phyloP scores from a whole-genome alignment of 2,797 vertebrate genomes.

The Cheirogaleus major region DNA sequence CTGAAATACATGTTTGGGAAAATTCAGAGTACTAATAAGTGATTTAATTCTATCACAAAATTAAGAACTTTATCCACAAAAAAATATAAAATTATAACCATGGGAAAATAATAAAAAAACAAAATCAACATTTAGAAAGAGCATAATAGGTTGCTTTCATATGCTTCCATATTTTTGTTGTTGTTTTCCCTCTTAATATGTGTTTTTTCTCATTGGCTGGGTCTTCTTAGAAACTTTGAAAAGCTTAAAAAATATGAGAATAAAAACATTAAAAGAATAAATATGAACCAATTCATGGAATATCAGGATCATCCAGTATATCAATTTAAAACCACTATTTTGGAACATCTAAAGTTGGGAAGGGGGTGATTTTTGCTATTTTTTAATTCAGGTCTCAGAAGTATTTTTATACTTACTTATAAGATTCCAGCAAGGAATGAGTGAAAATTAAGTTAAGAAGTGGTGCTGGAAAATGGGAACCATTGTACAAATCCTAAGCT shows the following conservation, averaged over 20 bases:
- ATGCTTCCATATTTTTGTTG: background rate
- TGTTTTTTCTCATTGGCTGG: background rate
- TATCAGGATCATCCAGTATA: background rate
- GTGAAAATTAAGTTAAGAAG: background rate
- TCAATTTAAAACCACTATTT: background rate
- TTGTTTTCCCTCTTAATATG: background rate
- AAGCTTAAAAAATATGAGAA: background rate
- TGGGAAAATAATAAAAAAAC: background rate
- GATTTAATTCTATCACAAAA: background rate
- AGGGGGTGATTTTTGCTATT: background rate
- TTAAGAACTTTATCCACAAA: background rate
- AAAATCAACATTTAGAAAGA: slow-evolving; percentile 32
- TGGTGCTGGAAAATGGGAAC: background rate
- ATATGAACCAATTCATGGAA: background rate
- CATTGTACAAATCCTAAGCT: background rate
- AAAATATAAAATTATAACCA: background rate
- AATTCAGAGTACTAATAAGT: background rate
- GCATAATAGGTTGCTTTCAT: background rate
- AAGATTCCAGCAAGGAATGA: background rate
- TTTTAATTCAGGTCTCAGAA: background rate
- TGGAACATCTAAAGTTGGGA: background rate
- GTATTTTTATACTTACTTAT: background rate
- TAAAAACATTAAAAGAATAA: background rate
- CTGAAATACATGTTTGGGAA: background rate
- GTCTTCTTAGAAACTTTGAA: background rate